Evolutionary conservation across 2,113 vertebrate genomes (phyloP), one percentile per base, ranked within the genome.

Genomic region (Rhynchomys soricoides): DNA sequence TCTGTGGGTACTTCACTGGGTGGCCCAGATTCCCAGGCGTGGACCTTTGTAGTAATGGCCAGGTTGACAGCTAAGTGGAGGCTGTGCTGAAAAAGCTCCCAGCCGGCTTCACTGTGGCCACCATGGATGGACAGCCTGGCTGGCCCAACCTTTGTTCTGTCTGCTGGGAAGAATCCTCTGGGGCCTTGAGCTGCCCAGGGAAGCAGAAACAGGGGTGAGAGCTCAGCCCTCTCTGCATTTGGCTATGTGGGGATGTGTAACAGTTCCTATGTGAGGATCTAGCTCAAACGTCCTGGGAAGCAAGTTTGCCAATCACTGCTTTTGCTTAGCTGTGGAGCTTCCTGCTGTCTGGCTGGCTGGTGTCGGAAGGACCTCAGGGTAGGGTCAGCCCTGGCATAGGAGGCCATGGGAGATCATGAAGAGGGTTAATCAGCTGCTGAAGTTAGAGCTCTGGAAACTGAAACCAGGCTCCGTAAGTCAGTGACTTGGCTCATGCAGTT

Each of bases 351-450:
- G n/a, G 26, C 31, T 4, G 21, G 59, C 24, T 29, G 34, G 19
- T 6, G 17, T 2, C 1, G 1, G 19, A 48, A 74, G 64, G 29
- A 21, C 22, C 13, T 2, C 31, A 12, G 74, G 74, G 50, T 31
- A 48, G 77, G 52, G 43, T 12, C 17, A 0, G 5, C 17, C n/a
- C 45, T 82, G 34, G 57, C 34, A 2, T 0, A 0, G 83, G 83
- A 66, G 62, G 59, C 26, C 83, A 21, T 24, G 17, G 34, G 59
- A 29, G 10, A 31, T 31, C 5, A 4, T 0, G 10, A 48, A 64
- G 48, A n/a, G 45, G 70, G 77, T 48, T 64, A 45, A 43, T 91
- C 57, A 71, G 16, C 57, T n/a, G 45, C 82, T 48, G 7, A 55
- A 62, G 48, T 26, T 24, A 45, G 37, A 43, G 74, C 45, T 5